Evolutionary conservation across 2,113 vertebrate genomes (phyloP).

Genomic region (Aplodontia rufa): DNA sequence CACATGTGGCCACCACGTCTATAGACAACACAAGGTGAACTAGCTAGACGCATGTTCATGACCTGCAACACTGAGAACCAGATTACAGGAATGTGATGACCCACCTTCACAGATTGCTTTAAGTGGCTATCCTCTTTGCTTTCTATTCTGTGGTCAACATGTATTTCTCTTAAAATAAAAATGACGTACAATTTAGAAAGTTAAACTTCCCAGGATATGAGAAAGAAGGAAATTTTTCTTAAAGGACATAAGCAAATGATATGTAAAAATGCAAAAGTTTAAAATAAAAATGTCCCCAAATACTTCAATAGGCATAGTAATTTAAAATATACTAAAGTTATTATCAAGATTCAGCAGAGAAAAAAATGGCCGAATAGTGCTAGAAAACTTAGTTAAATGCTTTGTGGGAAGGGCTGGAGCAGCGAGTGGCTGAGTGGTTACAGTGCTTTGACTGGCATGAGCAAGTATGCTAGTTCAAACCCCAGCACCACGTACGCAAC

Average conservation of each 20-base stretch:
- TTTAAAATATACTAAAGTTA: slow-evolving; percentile 25
- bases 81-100: background rate
- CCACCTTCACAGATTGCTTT: background rate
- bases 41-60: background rate
- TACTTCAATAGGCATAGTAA: background rate
- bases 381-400: background rate
- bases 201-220: background rate
- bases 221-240: background rate
- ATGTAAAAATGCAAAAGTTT: background rate
- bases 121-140: background rate
- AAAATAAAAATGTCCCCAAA: slow-evolving; percentile 24
- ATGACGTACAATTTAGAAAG: background rate
- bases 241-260: slow-evolving; percentile 15
- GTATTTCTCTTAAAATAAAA: background rate
- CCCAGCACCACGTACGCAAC: too few relatives aligned
- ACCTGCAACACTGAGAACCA: background rate
- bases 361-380: background rate
- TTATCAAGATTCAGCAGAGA: slow-evolving; percentile 3
- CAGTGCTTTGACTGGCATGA: too few relatives aligned
- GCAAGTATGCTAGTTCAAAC: too few relatives aligned
- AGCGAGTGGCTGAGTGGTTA: too few relatives aligned
- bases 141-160: background rate
- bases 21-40: background rate
- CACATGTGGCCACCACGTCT: background rate
- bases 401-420: too few relatives aligned